Conservation (phyloP, 2,113 vertebrate species). For the Pungitius pungitius region DNA sequence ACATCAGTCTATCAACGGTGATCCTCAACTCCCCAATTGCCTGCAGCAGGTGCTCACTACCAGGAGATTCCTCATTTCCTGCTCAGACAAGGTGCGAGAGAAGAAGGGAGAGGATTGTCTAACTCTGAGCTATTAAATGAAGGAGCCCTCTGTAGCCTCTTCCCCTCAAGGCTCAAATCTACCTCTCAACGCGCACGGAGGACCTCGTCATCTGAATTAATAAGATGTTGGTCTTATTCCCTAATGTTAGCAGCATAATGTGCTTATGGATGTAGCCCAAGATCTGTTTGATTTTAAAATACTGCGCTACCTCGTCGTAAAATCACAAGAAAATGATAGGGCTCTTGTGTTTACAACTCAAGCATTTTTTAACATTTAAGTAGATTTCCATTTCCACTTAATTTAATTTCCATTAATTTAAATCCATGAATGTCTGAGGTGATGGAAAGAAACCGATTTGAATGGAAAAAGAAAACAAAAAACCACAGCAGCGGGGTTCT, state of each 20-base stretch:
- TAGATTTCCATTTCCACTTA: slow-evolving; percentile 2
- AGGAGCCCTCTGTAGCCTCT: slow-evolving; percentile 3
- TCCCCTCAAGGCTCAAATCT: slow-evolving; percentile 8
- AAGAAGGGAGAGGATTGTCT: slow-evolving; percentile 7
- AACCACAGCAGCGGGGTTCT: too few species aligned
- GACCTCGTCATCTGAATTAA: neutral
- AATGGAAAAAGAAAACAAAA: too few species aligned
- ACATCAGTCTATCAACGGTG: slow-evolving; percentile 38
- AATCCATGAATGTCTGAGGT: neutral
- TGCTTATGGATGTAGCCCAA: neutral
- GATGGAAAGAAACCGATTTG: neutral
- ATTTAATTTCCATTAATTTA: too few species aligned
- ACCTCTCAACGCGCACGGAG: neutral
- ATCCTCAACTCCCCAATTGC: slow-evolving; percentile 17
- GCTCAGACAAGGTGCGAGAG: slow-evolving; percentile 27
- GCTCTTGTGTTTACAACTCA: neutral
- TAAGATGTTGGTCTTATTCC: neutral
- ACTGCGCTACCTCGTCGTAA: neutral
- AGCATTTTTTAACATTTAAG: neutral
- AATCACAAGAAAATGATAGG: too few species aligned
- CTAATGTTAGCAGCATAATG: neutral
- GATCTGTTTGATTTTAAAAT: neutral
- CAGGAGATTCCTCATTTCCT: slow-evolving; percentile 5
- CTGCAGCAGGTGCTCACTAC: slow-evolving; percentile 48
- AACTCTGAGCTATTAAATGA: slow-evolving; percentile 26